Evolutionary conservation across 1,140 invertebrate genomes (phyloP), one percentile per base, ranked within the genome.

Genomic region (Diorhabda sublineata): DNA sequence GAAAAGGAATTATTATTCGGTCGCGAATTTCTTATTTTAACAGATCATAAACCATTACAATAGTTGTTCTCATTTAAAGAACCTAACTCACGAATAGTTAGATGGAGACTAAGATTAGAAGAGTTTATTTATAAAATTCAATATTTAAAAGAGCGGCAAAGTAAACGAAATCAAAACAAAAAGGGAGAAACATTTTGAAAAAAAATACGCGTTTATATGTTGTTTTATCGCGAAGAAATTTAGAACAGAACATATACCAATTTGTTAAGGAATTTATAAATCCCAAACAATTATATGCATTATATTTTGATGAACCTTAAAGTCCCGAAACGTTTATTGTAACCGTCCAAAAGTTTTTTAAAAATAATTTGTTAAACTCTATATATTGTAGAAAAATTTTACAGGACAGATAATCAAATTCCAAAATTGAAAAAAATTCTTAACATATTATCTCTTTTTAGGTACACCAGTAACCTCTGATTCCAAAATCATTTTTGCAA

Each of bases 1-100:
- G 76, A 78, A 74, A 74, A 77, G 65, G 82, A 85, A 79, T 75
- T 87, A 82, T 72, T 87, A 5, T 69, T 57, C 11, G 68, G 68
- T 8, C 5, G 44, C n/a, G 26, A 66, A 66, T 66, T 69, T 45
- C 45, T 56, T 9, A 45, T 69, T 9, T 9, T 68, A 42, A 69
- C 67, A 45, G 67, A 69, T 58, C 67, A 69, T 67, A 52, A 52
- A 65, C 67, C 67, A 5, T 45, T 69, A 9, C 9, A 66, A 58
- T 69, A 63, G 67, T 45, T 69, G 6, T 47, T 69, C 11, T 68
- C 64, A n/a, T 5, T 69, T n/a, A 69, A 69, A 66, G 67, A 69
- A 5, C 62, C 67, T 4, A 56, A 42, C 56, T 68, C 67, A 9
- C 45, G 42, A 68, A 41, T 69, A 41, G 26, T 57, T 5, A 5